Evolutionary conservation across 2,888 invertebrate genomes (phyloP), one percentile per base, ranked within the genome.

Genomic region (Philereme transversata): DNA sequence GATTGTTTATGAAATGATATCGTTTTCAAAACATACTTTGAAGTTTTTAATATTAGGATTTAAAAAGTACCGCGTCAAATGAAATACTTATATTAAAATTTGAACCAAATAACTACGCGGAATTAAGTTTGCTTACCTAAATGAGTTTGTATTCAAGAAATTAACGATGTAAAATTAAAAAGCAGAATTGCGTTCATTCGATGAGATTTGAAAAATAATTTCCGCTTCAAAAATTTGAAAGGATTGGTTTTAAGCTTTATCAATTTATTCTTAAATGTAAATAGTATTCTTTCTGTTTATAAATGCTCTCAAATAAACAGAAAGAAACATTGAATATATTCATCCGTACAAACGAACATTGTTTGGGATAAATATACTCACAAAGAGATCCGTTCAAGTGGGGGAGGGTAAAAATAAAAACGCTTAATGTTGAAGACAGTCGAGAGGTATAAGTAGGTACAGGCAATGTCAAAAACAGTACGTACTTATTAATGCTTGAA

Each of bases 1-100:
- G 73, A 80, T 81, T 80, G 77, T 79, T 74, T 68, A 60, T 65
- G 64, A 48, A 60, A 65, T 60, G 61, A 64, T 69, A 69, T 62
- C 57, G 62, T 62, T 65, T 66, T 58, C 63, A 67, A 70, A 66
- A 65, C 62, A 63, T 52, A 41, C 64, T 67, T 64, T 64, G 66
- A 69, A 53, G 67, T 62, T 62, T 55, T 22, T 38, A 61, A 57
- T 57, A 62, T 52, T 22, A 22, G 3, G 58, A 54, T 57, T 54
- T 44, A 51, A 57, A 54, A 57, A 53, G 51, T 46, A 52, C 57
- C 57, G 46, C 47, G 45, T 46, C 50, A 34, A 40, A 40, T 46
- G 34, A 51, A 40, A 40, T 41, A 11, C 41, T 46, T 51, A 22
- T 52, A 53, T 53, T 53, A 45, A 45, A 56, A 53, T 36, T 38